A percentile compares a stretch with the other conserved stretches of the same genome.
Conservation (phyloP, 2,797 vertebrate genomes). For the Sebastes aleutianus region DNA sequence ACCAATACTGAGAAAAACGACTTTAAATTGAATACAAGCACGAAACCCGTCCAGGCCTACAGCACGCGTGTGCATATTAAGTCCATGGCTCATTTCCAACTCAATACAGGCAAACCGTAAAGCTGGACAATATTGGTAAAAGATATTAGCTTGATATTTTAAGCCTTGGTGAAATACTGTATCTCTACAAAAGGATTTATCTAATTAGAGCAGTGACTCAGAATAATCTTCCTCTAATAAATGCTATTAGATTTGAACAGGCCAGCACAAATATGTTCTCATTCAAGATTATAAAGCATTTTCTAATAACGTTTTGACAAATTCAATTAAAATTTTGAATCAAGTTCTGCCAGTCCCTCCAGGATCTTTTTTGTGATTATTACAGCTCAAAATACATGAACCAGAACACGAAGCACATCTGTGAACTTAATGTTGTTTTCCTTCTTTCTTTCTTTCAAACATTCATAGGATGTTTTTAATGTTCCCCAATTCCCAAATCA, state of each 20-base stretch:
- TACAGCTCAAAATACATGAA: not conserved
- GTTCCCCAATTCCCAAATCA: not conserved
- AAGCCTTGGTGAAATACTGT: conserved; percentile 25
- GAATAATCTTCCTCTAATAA: conserved; percentile 42
- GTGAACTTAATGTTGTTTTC: conserved; percentile 16
- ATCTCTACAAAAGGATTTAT: conserved; percentile 15
- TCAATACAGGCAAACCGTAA: conserved; percentile 40
- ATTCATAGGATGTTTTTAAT: not conserved
- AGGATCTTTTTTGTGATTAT: conserved; percentile 6
- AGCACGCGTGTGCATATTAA: conserved; percentile 43
- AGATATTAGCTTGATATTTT: conserved; percentile 34
- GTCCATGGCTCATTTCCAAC: conserved; percentile 51
- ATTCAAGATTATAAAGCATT: conserved; percentile 25
- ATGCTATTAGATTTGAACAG: conserved; percentile 25
- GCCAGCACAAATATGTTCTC: conserved; percentile 6
- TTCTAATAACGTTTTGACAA: conserved; percentile 37
- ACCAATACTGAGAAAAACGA: conserved; percentile 29
- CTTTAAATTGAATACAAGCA: conserved; percentile 47
- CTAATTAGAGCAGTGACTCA: conserved; percentile 39
- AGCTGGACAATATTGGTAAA: conserved; percentile 33
- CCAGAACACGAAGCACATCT: not conserved
- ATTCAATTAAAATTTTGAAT: conserved; percentile 23
- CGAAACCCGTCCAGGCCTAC: conserved; percentile 26
- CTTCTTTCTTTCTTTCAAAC: not conserved
- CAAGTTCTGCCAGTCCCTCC: not conserved